A percentile compares a stretch with the other conserved stretches of the same genome.
Evolutionary conservation across 2,888 invertebrate species (phyloP).

Genomic region (Charanyca ferruginea): DNA sequence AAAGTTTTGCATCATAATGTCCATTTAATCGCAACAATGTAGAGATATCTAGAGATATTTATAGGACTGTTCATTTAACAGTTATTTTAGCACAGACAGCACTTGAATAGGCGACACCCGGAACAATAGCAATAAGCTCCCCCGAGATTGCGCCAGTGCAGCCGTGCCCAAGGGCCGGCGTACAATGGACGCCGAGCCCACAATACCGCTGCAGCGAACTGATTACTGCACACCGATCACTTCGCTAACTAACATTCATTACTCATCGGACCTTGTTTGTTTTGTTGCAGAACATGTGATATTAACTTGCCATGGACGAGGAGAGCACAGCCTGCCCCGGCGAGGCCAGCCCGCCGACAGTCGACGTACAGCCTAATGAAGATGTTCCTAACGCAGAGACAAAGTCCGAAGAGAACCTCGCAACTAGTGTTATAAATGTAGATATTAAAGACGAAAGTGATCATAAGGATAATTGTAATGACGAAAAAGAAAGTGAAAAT

Average conservation of each 20-base stretch:
- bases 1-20: constrained; percentile 41
- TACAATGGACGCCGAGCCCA: constrained; percentile 74
- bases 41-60: constrained; percentile 2
- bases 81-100: constrained; percentile 51
- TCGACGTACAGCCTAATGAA: constrained; percentile 70
- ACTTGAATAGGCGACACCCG: constrained; percentile 70
- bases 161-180: constrained; percentile 69
- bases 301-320: constrained; percentile 83
- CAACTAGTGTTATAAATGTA: constrained; percentile 61
- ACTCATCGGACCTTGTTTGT: constrained; percentile 61
- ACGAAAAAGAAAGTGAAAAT: constrained; percentile 71
- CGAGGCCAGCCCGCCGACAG: constrained; percentile 69
- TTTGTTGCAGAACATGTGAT: constrained; percentile 89
- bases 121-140: constrained; percentile 80
- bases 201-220: constrained; percentile 75
- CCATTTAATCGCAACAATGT: constrained; percentile 22
- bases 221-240: constrained; percentile 71
- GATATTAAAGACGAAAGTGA: constrained; percentile 67
- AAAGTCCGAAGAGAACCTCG: constrained; percentile 67
- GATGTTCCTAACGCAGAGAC: constrained; percentile 66
- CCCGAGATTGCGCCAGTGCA: constrained; percentile 73
- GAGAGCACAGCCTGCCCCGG: constrained; percentile 72
- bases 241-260: constrained; percentile 49
- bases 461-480: constrained; percentile 64
- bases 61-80: constrained; percentile 44